Evolutionary conservation across 2,888 invertebrate genomes (phyloP), one percentile per base, ranked within the genome.

Genomic region (Ophion ellenae): DNA sequence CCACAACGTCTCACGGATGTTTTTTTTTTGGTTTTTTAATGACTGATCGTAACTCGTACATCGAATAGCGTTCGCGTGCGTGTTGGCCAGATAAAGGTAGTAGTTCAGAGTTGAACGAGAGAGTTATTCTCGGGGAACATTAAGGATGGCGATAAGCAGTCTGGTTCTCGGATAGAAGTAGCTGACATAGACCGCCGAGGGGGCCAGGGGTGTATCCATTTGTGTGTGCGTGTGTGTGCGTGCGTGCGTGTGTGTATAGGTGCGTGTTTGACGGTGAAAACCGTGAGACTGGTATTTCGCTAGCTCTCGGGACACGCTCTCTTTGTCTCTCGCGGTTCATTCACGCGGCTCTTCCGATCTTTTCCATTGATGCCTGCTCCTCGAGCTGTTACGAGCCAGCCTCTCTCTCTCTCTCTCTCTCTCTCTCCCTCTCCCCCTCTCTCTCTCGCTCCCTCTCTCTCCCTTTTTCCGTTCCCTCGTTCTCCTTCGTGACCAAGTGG

Each of bases 231-330:
- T 17, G 17, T 3, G 53, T 53, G 11, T 47, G 9, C n/a, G n/a
- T 53, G 11, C 11, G 14, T 86, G 89, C 88, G 14, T 14, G 53
- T 11, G 53, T 53, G 11, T 47, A 47, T 53, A 53, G 53, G 14
- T 86, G 89, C 88, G 90, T 87, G 90, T 90, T 89, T 88, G 81
- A 20, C 84, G 81, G 87, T 76, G 81, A 76, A 75, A 84, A 93
- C 91, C 93, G 93, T 93, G 93, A 93, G 93, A 93, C 91, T 87
- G 93, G 93, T 93, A 93, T 93, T 93, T 92, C 90, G 86, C 69
- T 73, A 79, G 89, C 84, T 80, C 77, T 87, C 89, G 85, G 88
- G 83, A 6, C 47, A 36, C 81, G 88, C 83, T 61, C 85, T 75
- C 89, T 90, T 90, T 91, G 91, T 91, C 90, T 88, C 87, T 85